Evolutionary conservation across 2,113 vertebrate species (phyloP).

Genomic region (Gorsachius goisagi): DNA sequence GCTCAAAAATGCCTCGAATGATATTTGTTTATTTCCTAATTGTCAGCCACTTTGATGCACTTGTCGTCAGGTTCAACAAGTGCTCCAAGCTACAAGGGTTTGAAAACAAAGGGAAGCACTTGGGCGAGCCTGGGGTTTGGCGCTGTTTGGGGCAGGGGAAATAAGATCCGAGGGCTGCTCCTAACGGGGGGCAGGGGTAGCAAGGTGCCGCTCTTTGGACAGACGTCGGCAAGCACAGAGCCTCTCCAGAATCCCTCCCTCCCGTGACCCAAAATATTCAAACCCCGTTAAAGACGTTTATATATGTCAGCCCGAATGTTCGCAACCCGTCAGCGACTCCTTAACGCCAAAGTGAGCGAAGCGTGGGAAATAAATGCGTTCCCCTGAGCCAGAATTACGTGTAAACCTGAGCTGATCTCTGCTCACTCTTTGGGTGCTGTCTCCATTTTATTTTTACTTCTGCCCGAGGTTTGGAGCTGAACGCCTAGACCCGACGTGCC

Average conservation of each 20-base stretch:
- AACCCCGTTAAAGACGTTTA: rapidly evolving
- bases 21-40: conserved; percentile 66
- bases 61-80: conserved; percentile 65
- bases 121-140: not conserved
- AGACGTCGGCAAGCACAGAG: too few relatives aligned
- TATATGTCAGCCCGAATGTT: not conserved
- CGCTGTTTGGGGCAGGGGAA: not conserved
- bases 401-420: not conserved
- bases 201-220: not conserved
- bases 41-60: conserved; percentile 56
- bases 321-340: not conserved
- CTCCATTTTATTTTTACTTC: not conserved
- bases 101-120: conserved; percentile 59
- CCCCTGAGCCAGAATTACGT: rapidly evolving
- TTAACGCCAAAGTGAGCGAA: not conserved
- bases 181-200: rapidly evolving
- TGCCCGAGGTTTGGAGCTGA: not conserved
- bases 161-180: rapidly evolving
- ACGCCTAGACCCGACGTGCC: rapidly evolving
- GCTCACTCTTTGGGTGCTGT: too few relatives aligned
- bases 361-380: rapidly evolving
- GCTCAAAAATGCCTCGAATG: conserved; percentile 12
- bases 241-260: rapidly evolving
- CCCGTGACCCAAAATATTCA: not conserved
- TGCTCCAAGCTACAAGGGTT: conserved; percentile 54